Conservation (phyloP, 2,113 vertebrate genomes). For the Emydocephalus ijimae region DNA sequence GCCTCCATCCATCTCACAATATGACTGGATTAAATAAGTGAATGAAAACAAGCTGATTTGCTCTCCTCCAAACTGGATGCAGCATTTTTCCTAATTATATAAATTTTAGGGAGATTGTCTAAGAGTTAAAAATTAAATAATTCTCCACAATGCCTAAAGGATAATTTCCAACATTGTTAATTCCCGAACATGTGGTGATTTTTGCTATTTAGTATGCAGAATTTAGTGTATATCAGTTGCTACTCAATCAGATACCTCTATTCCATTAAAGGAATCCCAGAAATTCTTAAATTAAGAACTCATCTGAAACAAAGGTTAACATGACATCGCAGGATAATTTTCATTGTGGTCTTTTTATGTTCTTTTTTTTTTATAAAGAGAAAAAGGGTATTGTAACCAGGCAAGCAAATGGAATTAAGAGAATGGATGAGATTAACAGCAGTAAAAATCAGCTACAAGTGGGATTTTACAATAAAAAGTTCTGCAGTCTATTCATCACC, state of each 20-base stretch:
- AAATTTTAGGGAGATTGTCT: conserved; percentile 48
- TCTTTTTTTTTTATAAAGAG: conserved; percentile 12
- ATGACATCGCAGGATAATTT: conserved; percentile 42
- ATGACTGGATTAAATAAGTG: conserved; percentile 14
- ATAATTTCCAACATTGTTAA: conserved; percentile 35
- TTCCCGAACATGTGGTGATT: conserved; percentile 35
- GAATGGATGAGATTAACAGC: conserved; percentile 38
- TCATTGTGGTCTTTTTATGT: conserved; percentile 32
- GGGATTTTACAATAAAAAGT: conserved; percentile 47
- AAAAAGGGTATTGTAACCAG: conserved; percentile 47
- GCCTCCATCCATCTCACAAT: conserved; percentile 20
- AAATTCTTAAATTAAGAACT: conserved; percentile 43
- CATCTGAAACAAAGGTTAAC: conserved; percentile 42
- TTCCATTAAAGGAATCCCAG: conserved; percentile 41
- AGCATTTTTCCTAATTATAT: conserved; percentile 29
- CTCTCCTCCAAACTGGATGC: conserved; percentile 11
- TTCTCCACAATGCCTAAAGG: conserved; percentile 47
- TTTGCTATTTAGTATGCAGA: conserved; percentile 40
- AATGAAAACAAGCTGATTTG: background rate
- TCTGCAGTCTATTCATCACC: conserved; percentile 50
- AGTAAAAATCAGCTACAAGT: conserved; percentile 49
- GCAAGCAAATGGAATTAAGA: conserved; percentile 49
- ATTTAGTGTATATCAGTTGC: conserved; percentile 51
- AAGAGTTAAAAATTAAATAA: conserved; percentile 60
- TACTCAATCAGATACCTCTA: conserved; percentile 34